Conservation (phyloP, 2,888 invertebrate species). For the Zonitis immaculata region DNA sequence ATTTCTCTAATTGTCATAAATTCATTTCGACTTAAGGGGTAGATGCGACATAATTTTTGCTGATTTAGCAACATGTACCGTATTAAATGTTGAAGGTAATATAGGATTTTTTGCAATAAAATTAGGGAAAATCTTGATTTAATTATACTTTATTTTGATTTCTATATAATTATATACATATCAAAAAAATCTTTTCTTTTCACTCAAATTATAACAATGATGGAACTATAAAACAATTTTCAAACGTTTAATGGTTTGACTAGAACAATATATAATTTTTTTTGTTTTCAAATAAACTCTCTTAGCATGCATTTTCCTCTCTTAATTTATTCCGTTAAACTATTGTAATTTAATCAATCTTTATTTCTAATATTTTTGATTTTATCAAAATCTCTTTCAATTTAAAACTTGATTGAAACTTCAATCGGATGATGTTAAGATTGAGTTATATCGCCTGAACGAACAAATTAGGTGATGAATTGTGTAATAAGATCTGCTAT, state of each 20-base stretch:
- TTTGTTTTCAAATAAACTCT: too few relatives aligned
- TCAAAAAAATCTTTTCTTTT: conserved; percentile 14
- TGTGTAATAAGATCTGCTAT: neutral
- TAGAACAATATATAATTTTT: conserved; percentile 10
- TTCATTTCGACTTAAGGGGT: too few relatives aligned
- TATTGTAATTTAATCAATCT: conserved; percentile 1
- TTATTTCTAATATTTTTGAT: too few relatives aligned
- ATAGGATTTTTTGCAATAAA: too few relatives aligned
- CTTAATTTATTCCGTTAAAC: neutral
- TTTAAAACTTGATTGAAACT: neutral
- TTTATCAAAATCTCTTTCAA: neutral
- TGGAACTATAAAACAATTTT: conserved; percentile 11
- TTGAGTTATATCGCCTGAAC: neutral
- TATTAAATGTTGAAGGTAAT: too few relatives aligned
- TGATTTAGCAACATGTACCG: too few relatives aligned
- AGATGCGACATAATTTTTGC: too few relatives aligned
- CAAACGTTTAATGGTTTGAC: conserved; percentile 15
- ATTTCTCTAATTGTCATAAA: too few relatives aligned
- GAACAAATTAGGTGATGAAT: neutral
- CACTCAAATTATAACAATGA: conserved; percentile 13
- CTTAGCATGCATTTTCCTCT: conserved; percentile 7
- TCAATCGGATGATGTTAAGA: neutral
- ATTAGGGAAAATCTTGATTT: neutral
- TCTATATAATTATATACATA: conserved; percentile 13
- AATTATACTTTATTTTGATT: conserved; percentile 16